These are phyloP conservation scores for Dysidea cf. avara DNA, from an alignment of 37 sponge, comb jelly and placozoan species.

Conservation along the genomic window DNA sequence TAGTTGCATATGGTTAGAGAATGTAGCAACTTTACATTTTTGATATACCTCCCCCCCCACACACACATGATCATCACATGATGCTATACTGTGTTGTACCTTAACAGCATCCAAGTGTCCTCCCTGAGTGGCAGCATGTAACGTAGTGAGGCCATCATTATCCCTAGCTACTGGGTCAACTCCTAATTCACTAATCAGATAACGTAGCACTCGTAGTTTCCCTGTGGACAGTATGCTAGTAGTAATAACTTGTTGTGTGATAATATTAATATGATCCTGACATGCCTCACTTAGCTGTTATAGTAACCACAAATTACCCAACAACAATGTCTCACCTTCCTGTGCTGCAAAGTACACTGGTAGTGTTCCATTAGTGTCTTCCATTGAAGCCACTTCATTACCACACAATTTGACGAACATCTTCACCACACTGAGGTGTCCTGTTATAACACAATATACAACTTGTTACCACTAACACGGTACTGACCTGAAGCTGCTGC, in stretches of 20 bases:
- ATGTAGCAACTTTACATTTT: no score
- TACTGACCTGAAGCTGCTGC: slow-evolving; percentile 82
- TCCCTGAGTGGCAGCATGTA: slow-evolving; percentile 78
- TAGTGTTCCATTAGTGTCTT: slow-evolving; percentile 50
- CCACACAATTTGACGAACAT: slow-evolving; percentile 59
- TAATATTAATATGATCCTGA: no score
- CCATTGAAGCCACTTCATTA: slow-evolving; percentile 38
- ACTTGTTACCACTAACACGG: not conserved
- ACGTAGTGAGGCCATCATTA: slow-evolving; percentile 54
- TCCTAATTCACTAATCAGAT: slow-evolving; percentile 61
- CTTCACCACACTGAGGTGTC: slow-evolving; percentile 64
- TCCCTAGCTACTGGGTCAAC: slow-evolving; percentile 63
- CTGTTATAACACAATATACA: slow-evolving; percentile 20
- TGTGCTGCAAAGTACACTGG: slow-evolving; percentile 84
- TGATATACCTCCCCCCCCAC: no score
- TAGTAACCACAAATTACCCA: no score
- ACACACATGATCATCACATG: no score
- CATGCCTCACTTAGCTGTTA: no score
- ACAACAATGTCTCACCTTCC: slow-evolving; percentile 34
- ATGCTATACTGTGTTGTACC: no score
- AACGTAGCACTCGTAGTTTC: slow-evolving; percentile 49
- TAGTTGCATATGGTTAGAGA: no score
- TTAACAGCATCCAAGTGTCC: slow-evolving; percentile 49
- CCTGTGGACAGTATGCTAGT: slow-evolving; percentile 5
- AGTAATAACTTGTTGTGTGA: no score